A percentile compares a stretch with the other conserved stretches of the same genome.
These are phyloP conservation scores for Atrina japonica DNA, from an alignment of 2,888 invertebrate genomes.

Conservation along the genomic window DNA sequence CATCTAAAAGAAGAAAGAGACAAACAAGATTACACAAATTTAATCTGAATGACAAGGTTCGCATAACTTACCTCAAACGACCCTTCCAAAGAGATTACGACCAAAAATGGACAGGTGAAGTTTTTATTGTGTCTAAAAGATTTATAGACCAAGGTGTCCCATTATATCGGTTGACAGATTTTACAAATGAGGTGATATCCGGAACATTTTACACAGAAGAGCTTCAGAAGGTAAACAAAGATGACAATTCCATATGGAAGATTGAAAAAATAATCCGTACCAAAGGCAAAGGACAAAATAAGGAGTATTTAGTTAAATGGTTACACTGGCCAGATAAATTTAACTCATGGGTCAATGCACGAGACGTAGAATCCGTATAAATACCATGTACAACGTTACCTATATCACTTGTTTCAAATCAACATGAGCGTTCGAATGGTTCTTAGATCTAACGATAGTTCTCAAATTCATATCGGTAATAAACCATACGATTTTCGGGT, in stretches of 20 bases:
- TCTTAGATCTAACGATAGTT: too few relatives aligned
- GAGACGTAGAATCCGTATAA: constrained; percentile 6
- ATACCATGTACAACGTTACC: constrained; percentile 14
- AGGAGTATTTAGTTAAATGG: constrained; percentile 22
- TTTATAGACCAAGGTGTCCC: constrained; percentile 23
- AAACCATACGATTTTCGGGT: too few relatives aligned
- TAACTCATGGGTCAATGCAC: constrained; percentile 20
- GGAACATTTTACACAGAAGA: too few relatives aligned
- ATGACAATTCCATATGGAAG: constrained; percentile 16
- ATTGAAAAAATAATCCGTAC: constrained; percentile 22
- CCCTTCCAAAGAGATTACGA: too few relatives aligned
- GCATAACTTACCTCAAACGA: constrained; percentile 36
- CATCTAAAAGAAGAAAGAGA: too few relatives aligned
- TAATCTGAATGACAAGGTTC: too few relatives aligned
- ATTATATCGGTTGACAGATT: too few relatives aligned
- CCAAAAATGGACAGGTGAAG: constrained; percentile 40
- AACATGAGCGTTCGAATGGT: too few relatives aligned
- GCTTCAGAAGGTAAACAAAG: too few relatives aligned
- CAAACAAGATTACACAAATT: constrained; percentile 14
- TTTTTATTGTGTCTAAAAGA: constrained; percentile 21
- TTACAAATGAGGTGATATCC: constrained; percentile 27
- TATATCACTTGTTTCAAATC: too few relatives aligned
- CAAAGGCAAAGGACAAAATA: not conserved
- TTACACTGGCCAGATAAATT: constrained; percentile 36
- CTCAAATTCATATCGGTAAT: too few relatives aligned